Base-by-base conservation (phyloP, 2,113 vertebrate species). In the Eretmochelys imbricata region DNA sequence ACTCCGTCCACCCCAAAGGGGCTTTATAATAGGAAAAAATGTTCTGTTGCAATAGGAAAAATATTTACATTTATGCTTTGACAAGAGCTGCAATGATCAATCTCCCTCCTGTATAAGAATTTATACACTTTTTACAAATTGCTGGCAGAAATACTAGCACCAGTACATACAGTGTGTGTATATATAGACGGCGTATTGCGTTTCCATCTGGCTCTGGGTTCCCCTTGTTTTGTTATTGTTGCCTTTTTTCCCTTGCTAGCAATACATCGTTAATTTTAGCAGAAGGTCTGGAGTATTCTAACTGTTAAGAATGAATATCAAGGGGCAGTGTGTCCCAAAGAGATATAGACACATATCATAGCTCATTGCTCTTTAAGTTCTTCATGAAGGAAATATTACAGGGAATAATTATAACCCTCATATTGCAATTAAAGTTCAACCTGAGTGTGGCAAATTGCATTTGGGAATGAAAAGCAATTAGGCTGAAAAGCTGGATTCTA, bases 381-480 rank as follows among this genome's bases (percentile, higher is more conserved):
- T 38, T 83, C 90, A 3, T 80, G 88, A 91, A 94, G 89, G 92
- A 84, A 12, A 1, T 54, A 51, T 80, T 3, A 89, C 72, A 93
- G 96, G 94, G 94, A 95, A 95, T 96, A 96, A 94, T 85, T 88
- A 72, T 42, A 76, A 29, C 65, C 93, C 85, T 31, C 53, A 91
- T 82, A 69, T 90, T 80, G 91, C 85, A 31, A 49, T 80, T 89
- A 49, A 51, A 75, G 80, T 91, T 55, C 59, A 94, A n/a, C 59
- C 91, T 88, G 87, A 50, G 53, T 50, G 81, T 54, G 57, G 80
- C 16, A 80, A 94, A 69, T 6, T 31, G 27, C 65, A 48, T 85
- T 1, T 89, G n/a, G 35, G 90, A 85, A 93, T 72, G n/a, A 72
- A n/a, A 38, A 72, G 19, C 17, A 72, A 72, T 69, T 38, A 69